Percentiles rank a stretch among this genome's conserved stretches.
These are phyloP conservation scores for Tamias sibiricus DNA, from an alignment of 2,113 vertebrate species.

Conservation along the genomic window DNA sequence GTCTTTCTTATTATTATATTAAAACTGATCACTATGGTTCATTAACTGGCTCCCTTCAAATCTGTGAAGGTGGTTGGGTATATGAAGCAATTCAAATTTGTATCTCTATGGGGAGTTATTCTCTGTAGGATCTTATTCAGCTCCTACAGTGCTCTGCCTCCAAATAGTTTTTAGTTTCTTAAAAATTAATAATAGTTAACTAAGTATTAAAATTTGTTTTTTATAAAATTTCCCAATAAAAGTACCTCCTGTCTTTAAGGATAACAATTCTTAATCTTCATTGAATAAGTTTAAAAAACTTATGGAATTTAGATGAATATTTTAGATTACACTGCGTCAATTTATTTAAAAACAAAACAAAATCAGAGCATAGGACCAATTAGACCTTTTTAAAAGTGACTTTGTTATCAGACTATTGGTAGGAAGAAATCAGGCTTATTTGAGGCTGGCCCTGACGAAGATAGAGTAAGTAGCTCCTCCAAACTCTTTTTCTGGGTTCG, in stretches of 20 bases:
- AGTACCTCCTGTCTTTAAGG: background rate
- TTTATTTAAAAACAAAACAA: background rate
- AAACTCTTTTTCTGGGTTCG: background rate
- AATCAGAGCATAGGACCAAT: background rate
- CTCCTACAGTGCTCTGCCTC: background rate
- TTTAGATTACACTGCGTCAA: background rate
- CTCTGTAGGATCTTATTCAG: background rate
- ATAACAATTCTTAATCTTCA: background rate
- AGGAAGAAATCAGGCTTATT: background rate
- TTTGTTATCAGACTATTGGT: background rate
- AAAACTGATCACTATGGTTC: background rate
- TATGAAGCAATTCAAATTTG: background rate
- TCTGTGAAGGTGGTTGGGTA: background rate
- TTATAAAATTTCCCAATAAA: background rate
- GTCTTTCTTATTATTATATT: background rate
- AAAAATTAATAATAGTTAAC: constrained; percentile 10
- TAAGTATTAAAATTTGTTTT: background rate
- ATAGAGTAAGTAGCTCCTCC: background rate
- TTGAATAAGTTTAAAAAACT: background rate
- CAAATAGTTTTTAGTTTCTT: background rate
- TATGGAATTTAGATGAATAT: background rate
- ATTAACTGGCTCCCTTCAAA: background rate
- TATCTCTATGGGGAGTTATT: background rate
- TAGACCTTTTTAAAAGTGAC: background rate
- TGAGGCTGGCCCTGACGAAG: background rate